Evolutionary conservation across 2,797 vertebrate species (phyloP).

Genomic region (Remorina albescens): DNA sequence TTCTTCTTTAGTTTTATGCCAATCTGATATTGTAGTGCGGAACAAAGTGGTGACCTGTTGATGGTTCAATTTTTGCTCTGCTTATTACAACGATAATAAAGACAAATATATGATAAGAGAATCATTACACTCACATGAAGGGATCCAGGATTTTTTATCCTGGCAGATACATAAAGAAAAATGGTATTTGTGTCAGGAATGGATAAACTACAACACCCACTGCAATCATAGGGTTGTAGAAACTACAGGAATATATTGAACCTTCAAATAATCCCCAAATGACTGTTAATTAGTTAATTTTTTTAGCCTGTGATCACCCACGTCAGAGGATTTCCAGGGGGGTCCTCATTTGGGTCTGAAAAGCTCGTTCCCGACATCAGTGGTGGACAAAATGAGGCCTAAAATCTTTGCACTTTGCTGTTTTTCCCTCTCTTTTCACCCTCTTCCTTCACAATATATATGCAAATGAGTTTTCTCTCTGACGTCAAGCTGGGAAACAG

Average conservation of each 20-base stretch:
- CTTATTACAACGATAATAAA: too few relatives aligned
- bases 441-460: constrained; percentile 48
- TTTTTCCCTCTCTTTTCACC: not conserved
- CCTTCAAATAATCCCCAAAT: not conserved
- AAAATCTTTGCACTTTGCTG: constrained; percentile 4
- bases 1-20: too few relatives aligned
- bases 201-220: not conserved
- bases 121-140: not conserved
- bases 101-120: not conserved
- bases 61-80: too few relatives aligned
- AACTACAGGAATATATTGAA: not conserved
- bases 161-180: not conserved
- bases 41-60: too few relatives aligned
- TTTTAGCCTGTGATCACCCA: not conserved
- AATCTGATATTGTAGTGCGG: not conserved
- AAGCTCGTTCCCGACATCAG: constrained; percentile 34
- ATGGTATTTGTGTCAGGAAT: not conserved
- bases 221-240: not conserved
- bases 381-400: constrained; percentile 28
- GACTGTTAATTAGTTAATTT: not conserved
- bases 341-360: constrained; percentile 18
- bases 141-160: too few relatives aligned
- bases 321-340: not conserved
- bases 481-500: constrained; percentile 27
- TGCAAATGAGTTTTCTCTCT: constrained; percentile 57